Percentiles rank a stretch among this genome's conserved stretches.
Evolutionary conservation across 2,113 vertebrate genomes (phyloP).

Genomic region (Ornithorhynchus anatinus): DNA sequence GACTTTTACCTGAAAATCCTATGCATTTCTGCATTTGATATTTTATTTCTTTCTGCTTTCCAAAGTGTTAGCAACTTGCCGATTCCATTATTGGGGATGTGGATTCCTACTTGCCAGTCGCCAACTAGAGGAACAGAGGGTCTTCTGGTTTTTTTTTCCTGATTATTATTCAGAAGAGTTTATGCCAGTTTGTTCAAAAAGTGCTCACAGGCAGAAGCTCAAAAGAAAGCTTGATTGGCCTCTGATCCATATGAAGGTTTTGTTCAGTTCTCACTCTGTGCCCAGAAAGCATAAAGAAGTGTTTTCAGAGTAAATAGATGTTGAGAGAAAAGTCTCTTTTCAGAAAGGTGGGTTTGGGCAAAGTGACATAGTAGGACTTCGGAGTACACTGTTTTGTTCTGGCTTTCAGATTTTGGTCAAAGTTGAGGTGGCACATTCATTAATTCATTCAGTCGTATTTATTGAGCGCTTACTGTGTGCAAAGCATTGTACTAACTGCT

Average conservation of each 20-base stretch:
- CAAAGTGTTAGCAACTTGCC: slow-evolving; percentile 9
- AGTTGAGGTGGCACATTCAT: no score
- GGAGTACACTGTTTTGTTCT: slow-evolving; percentile 23
- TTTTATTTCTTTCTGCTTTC: slow-evolving; percentile 35
- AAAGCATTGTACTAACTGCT: no score
- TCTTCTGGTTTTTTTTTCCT: slow-evolving; percentile 67
- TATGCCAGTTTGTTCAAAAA: slow-evolving; percentile 44
- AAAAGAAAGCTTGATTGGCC: slow-evolving; percentile 55
- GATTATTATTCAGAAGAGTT: slow-evolving; percentile 70
- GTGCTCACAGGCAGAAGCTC: slow-evolving; percentile 52
- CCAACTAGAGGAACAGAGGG: slow-evolving; percentile 59
- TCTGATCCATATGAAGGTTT: slow-evolving; percentile 60
- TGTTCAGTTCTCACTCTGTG: slow-evolving; percentile 52
- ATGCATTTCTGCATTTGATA: neutral
- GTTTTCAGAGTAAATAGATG: slow-evolving; percentile 62
- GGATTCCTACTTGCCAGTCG: slow-evolving; percentile 25
- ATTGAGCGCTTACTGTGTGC: no score
- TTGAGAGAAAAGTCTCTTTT: slow-evolving; percentile 30
- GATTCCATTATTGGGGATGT: slow-evolving; percentile 19
- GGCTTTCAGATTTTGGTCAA: slow-evolving; percentile 17
- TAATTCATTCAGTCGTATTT: no score
- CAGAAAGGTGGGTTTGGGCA: neutral
- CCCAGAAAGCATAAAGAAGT: slow-evolving; percentile 42
- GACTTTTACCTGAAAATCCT: neutral
- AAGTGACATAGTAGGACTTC: slow-evolving; percentile 5